Conservation (phyloP, 2,888 invertebrate species). For the Mantis religiosa region DNA sequence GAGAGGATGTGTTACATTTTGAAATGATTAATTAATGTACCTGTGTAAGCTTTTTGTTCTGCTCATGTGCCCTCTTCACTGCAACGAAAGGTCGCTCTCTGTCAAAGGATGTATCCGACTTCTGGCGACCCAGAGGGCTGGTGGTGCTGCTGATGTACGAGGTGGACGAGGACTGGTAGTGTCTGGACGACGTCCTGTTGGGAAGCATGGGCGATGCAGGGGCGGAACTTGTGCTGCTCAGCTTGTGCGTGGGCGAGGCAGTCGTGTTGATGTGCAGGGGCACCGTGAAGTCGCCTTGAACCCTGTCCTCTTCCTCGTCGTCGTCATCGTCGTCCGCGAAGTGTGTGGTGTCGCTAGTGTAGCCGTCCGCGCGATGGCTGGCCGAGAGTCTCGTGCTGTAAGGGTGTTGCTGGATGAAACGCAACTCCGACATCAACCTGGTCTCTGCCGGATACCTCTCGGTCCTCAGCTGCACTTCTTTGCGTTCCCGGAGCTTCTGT, state of each 20-base stretch:
- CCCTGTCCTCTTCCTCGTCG: constrained; percentile 66
- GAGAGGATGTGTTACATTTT: background rate
- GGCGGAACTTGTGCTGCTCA: constrained; percentile 39
- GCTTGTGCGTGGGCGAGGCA: constrained; percentile 35
- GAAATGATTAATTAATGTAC: background rate
- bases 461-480: constrained; percentile 68
- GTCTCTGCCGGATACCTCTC: constrained; percentile 69
- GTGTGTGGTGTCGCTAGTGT: constrained; percentile 74
- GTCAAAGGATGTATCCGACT: constrained; percentile 41
- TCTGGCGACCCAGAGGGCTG: constrained; percentile 37
- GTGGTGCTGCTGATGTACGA: constrained; percentile 40
- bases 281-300: constrained; percentile 52
- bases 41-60: constrained; percentile 44
- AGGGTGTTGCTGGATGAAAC: constrained; percentile 52
- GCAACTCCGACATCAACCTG: constrained; percentile 55
- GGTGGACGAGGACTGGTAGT: constrained; percentile 36
- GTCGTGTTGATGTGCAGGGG: constrained; percentile 65
- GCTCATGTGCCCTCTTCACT: constrained; percentile 55
- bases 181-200: constrained; percentile 47
- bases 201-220: constrained; percentile 51
- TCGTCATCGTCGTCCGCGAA: constrained; percentile 73
- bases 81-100: constrained; percentile 61
- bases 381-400: constrained; percentile 42
- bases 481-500: constrained; percentile 71
- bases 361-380: constrained; percentile 62